Evolutionary conservation across 2,113 vertebrate genomes (phyloP).

Genomic region (Brachionichthys hirsutus): DNA sequence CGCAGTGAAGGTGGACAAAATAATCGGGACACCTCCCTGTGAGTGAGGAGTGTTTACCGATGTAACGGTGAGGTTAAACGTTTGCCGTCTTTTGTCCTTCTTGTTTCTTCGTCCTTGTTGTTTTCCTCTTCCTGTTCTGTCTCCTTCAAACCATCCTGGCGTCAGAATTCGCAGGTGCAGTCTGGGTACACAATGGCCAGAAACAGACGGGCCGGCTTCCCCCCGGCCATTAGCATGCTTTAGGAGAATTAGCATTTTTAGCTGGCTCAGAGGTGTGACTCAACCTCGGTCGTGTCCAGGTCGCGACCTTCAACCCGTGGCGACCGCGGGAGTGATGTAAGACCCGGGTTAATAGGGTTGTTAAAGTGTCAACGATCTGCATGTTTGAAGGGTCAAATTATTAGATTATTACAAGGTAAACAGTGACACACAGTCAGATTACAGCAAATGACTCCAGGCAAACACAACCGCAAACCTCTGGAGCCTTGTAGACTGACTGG

Average conservation of each 20-base stretch:
- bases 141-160: not conserved
- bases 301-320: slow-evolving; percentile 24
- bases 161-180: slow-evolving; percentile 48
- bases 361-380: slow-evolving; percentile 23
- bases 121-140: slow-evolving; percentile 3
- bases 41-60: not conserved
- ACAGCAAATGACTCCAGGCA: not conserved
- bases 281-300: not conserved
- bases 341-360: not conserved
- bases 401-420: slow-evolving; percentile 29
- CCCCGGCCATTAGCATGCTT: slow-evolving; percentile 26
- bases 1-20: no score
- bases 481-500: slow-evolving; percentile 14
- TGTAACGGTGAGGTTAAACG: not conserved
- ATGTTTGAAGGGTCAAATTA: slow-evolving; percentile 1
- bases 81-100: not conserved
- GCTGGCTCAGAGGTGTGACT: slow-evolving; percentile 9
- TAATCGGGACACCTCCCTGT: no score
- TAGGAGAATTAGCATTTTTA: slow-evolving; percentile 32
- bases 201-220: slow-evolving; percentile 8
- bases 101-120: not conserved
- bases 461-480: slow-evolving; percentile 6
- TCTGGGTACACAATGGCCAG: slow-evolving; percentile 45
- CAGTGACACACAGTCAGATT: slow-evolving; percentile 15
- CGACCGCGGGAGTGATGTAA: slow-evolving; percentile 2